Evolutionary conservation across 2,888 invertebrate genomes (phyloP).

Genomic region (Caenorhabditis auriculariae): DNA sequence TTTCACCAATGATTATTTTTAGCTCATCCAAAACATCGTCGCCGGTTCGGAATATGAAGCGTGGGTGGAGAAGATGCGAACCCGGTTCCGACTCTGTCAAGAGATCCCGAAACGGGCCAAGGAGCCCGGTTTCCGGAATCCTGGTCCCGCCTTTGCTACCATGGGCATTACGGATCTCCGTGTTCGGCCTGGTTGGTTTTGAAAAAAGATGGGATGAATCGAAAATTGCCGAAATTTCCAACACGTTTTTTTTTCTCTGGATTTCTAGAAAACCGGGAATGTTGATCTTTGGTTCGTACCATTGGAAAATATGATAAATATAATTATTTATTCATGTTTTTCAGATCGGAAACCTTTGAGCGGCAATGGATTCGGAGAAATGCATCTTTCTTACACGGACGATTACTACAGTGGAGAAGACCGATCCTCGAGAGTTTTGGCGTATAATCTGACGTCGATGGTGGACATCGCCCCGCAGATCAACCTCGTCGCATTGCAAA

Average conservation of each 20-base stretch:
- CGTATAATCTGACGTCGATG: neutral
- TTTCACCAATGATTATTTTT: no score
- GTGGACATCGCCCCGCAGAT: conserved; percentile 2
- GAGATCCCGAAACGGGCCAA: conserved; percentile 23
- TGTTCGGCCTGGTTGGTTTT: conserved; percentile 10
- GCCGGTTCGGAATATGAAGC: conserved; percentile 27
- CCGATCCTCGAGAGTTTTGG: neutral
- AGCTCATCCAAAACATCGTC: no score
- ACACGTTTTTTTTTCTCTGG: no score
- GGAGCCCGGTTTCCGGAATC: conserved; percentile 34
- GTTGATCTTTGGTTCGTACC: neutral
- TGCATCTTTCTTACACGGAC: conserved; percentile 33
- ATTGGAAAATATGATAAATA: neutral
- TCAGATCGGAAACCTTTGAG: conserved; percentile 22
- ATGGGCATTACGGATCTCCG: conserved; percentile 33
- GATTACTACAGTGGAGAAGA: conserved; percentile 32
- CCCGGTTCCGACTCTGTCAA: conserved; percentile 32
- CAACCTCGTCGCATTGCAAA: neutral
- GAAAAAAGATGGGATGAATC: neutral
- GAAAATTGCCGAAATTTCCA: neutral
- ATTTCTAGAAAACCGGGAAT: no score
- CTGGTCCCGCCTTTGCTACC: conserved; percentile 22
- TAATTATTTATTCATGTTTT: conserved; percentile 2
- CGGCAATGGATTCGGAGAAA: conserved; percentile 39
- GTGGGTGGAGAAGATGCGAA: conserved; percentile 40